Base-by-base conservation (phyloP, 37 sponge, comb jelly and placozoan genomes). In the Eunapius fragilis region DNA sequence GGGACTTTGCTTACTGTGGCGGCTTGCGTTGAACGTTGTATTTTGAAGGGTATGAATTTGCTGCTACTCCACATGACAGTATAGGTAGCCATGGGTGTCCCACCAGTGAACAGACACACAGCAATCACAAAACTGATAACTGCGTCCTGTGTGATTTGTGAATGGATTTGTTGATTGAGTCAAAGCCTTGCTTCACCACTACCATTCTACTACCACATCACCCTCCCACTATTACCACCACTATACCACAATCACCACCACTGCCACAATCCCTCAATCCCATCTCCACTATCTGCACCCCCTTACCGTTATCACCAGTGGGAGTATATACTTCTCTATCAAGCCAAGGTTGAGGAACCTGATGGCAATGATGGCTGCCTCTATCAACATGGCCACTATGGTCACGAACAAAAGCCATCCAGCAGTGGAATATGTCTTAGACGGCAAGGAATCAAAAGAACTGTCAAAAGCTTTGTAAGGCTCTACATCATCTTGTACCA, bases 291-390 rank as follows among this genome's bases (percentile, higher is more conserved):
- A 3, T 6, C 41, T 9, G 19, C 58, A 58, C 58, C 58, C 28
- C 86, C n/a, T 79, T 71, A 86, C 86, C 32, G 48, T 58, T 45
- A 86, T 79, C 49, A 71, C 31, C 30, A 86, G 4, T 24, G 79
- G 38, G 10, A 48, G 22, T 31, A 34, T 78, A 26, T n/a, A 38
- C 31, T 30, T 68, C 25, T 70, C 32, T 10, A 92, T 25, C n/a
- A 81, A 4, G 0, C 78, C 89, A 72, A 88, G 22, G 69, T 92
- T 92, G 22, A 88, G 10, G 68, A 92, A 88, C 48, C 92, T 68
- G 47, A 92, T 30, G 31, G 37, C 75, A 23, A 92, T 70, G 13
- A 78, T 19, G 2, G 58, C 70, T 13, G 71, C 47, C 80, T 92
- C 89, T 1, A 85, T 22, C 22, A 72, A 32, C 67, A 81, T 19